phyloP scores from a whole-genome alignment of 1,140 invertebrate genomes.

The Berghia stephanieae region DNA sequence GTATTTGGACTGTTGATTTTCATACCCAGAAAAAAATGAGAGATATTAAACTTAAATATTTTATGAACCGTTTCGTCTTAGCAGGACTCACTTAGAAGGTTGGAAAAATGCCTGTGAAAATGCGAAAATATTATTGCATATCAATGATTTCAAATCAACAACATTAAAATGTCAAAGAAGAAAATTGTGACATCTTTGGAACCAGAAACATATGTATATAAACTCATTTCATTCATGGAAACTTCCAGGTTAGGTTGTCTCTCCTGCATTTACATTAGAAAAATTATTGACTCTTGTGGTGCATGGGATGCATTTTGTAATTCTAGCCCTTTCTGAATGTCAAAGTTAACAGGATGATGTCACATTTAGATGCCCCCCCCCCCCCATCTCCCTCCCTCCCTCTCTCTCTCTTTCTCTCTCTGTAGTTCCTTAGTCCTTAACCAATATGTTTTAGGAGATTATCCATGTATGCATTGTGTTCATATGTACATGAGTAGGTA shows the following conservation, averaged over 20 bases:
- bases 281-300: slow-evolving; percentile 74
- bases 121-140: slow-evolving; percentile 71
- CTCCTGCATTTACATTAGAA: slow-evolving; percentile 70
- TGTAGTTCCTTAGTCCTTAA: no score
- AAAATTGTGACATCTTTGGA: slow-evolving; percentile 73
- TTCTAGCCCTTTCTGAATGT: slow-evolving; percentile 71
- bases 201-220: slow-evolving; percentile 69
- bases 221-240: slow-evolving; percentile 36
- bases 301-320: slow-evolving; percentile 65
- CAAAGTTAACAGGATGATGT: slow-evolving; percentile 65
- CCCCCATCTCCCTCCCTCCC: no score
- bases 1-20: slow-evolving; percentile 33
- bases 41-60: slow-evolving; percentile 10
- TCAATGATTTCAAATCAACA: slow-evolving; percentile 70
- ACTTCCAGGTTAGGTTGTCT: slow-evolving; percentile 65
- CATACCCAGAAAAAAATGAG: slow-evolving; percentile 37
- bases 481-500: no score
- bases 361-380: slow-evolving; percentile 72
- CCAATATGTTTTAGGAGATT: no score
- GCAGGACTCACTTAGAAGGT: slow-evolving; percentile 65
- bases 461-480: no score
- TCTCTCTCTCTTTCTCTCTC: no score
- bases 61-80: neutral
- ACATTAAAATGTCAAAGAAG: slow-evolving; percentile 31
- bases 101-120: slow-evolving; percentile 70